phyloP scores from a whole-genome alignment of 1,140 invertebrate species.

The Scaptomyza montana region DNA sequence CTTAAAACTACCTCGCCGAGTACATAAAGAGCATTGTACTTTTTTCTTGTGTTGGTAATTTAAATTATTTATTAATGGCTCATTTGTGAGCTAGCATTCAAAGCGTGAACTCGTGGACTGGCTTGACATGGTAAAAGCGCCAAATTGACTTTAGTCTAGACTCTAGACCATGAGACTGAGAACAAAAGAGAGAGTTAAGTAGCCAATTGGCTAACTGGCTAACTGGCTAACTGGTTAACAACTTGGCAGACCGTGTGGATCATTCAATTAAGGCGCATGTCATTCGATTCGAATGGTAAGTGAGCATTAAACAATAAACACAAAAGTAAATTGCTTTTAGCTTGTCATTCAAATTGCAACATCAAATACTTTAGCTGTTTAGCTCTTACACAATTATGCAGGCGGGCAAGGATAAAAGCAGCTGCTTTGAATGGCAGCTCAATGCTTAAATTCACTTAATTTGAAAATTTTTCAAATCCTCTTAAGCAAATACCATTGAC shows the following conservation, averaged over 20 bases:
- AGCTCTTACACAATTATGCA: slow-evolving; percentile 63
- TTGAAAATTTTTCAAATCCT: slow-evolving; percentile 79
- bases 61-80: slow-evolving; percentile 80
- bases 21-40: slow-evolving; percentile 8
- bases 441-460: slow-evolving; percentile 67
- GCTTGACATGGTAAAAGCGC: slow-evolving; percentile 35
- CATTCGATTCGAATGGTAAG: slow-evolving; percentile 48
- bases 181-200: slow-evolving; percentile 2
- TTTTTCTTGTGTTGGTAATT: slow-evolving; percentile 57
- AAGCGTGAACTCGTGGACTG: slow-evolving; percentile 37
- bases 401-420: background rate
- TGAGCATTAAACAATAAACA: slow-evolving; percentile 56
- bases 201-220: slow-evolving; percentile 21
- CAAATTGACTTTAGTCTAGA: slow-evolving; percentile 63
- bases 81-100: slow-evolving; percentile 74
- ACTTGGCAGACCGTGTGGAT: slow-evolving; percentile 24
- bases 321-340: slow-evolving; percentile 22
- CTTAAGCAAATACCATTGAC: slow-evolving; percentile 71
- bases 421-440: slow-evolving; percentile 28
- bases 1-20: slow-evolving; percentile 32
- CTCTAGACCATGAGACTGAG: background rate
- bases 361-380: slow-evolving; percentile 1
- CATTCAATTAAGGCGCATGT: slow-evolving; percentile 63
- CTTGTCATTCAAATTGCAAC: slow-evolving; percentile 56
- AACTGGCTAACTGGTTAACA: slow-evolving; percentile 11